Base-by-base conservation (phyloP, 2,888 invertebrate genomes). In the Oasisia sp. region DNA sequence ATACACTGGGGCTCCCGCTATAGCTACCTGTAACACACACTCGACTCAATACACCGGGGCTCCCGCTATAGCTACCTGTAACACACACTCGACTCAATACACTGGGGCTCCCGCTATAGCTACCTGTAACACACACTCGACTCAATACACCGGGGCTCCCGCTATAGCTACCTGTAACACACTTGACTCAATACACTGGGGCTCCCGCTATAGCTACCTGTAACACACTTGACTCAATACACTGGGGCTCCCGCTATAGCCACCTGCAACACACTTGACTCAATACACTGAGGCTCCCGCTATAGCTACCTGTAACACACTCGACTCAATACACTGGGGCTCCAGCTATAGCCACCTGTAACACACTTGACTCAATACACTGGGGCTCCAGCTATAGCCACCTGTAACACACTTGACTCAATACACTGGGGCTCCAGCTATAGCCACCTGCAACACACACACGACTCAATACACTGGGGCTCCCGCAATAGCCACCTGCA, bases 101-200 rank as follows among this genome's bases (percentile, higher is more conserved):
- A 99, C 99, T 0, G 99, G 99, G 19, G 99, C 99, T 92, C 99
- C 99, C 91, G 99, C 99, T 94, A 99, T 98, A 93, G 99, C 98
- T 95, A 97, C 95, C 97, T 97, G 94, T 4, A 38, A 38, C 38
- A 38, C 38, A 38, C 38, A 2, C 38, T n/a, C n/a, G 38, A 38
- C 38, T 38, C 38, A 38, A 38, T 38, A 38, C 5, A 99, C 99
- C 0, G 99, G 99, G 19, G 99, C 99, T 92, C 99, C 99, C 91
- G 99, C 99, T 94, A 99, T 98, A 93, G 99, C 98, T 95, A 97
- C 95, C 97, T 97, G 94, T 4, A 38, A 38, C 38, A 38, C 38
- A 38, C 38, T 38, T 4, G 38, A 38, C 38, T 38, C 38, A 38
- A 38, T 38, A 38, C 5, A 99, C 99, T 0, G 99, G 99, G 19